Evolutionary conservation across 2,113 vertebrate species (phyloP).

Genomic region (Lipotes vexillifer): DNA sequence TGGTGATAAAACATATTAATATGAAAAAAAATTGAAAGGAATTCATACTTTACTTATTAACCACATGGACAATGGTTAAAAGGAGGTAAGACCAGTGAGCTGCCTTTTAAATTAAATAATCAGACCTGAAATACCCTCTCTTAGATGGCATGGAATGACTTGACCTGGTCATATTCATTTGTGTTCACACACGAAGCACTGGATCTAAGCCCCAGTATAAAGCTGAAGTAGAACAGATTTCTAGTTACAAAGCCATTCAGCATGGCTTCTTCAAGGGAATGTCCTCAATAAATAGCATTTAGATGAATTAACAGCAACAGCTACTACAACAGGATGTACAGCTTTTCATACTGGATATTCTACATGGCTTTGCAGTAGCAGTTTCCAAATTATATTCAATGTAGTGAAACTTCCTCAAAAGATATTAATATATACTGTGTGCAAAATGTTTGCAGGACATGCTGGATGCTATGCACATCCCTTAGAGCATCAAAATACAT

Average conservation of each 20-base stretch:
- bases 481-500: not conserved
- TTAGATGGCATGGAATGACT: not conserved
- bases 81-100: not conserved
- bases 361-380: not conserved
- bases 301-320: not conserved
- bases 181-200: not conserved
- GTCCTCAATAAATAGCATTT: not conserved
- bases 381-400: not conserved
- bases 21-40: not conserved
- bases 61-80: not conserved
- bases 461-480: not conserved
- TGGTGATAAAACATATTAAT: not conserved
- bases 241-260: not conserved
- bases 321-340: not conserved
- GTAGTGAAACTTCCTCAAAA: not conserved
- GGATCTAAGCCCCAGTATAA: not conserved
- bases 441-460: not conserved
- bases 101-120: not conserved
- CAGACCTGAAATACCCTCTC: not conserved
- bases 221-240: not conserved
- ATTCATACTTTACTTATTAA: not conserved
- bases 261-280: not conserved
- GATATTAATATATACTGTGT: not conserved
- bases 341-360: not conserved
- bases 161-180: not conserved